Base-by-base conservation (phyloP, 2,888 invertebrate genomes). In the Andrena trimmerana region DNA sequence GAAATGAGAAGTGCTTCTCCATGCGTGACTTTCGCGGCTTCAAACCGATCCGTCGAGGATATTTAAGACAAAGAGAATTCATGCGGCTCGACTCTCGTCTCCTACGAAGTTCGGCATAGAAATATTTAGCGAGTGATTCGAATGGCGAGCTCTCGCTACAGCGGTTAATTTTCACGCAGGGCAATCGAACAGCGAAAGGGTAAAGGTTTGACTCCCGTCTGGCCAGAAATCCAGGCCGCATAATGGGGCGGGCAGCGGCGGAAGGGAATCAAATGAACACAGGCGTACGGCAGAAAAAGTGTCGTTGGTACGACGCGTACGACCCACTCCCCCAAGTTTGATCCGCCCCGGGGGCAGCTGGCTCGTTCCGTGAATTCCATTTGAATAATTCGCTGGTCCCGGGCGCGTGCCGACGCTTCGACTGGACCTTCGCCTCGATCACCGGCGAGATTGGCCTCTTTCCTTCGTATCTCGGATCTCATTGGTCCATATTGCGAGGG, bases 321-420 rank as follows among this genome's bases (percentile, higher is more conserved):
- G 86, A 59, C 71, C 74, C 65, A 78, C 83, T 78, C 82, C 83
- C 84, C 80, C 73, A 79, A 82, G 84, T 84, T 68, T 48, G 83
- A 78, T 78, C 71, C 63, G 62, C 48, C 59, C 70, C 50, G 33
- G 77, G 69, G 48, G 90, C 92, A 91, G 93, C 92, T 92, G 92
- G 89, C 88, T 85, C 87, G 87, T 89, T 83, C 90, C 84, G 90
- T 90, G 91, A 90, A 93, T 90, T 91, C 88, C 90, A 93, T 93
- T 92, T 92, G 92, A 92, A 92, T 92, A 92, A 92, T 92, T 92
- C 88, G 78, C 74, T 78, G 84, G 87, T 86, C 81, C 59, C 67
- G 81, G 92, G 90, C 92, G 92, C 92, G 92, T 92, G 92, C 92
- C 89, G 69, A 66, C 78, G 77, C 69, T 75, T 83, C 86, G 85